Conservation (phyloP, 2,113 vertebrate species). For the Echinops telfairi region DNA sequence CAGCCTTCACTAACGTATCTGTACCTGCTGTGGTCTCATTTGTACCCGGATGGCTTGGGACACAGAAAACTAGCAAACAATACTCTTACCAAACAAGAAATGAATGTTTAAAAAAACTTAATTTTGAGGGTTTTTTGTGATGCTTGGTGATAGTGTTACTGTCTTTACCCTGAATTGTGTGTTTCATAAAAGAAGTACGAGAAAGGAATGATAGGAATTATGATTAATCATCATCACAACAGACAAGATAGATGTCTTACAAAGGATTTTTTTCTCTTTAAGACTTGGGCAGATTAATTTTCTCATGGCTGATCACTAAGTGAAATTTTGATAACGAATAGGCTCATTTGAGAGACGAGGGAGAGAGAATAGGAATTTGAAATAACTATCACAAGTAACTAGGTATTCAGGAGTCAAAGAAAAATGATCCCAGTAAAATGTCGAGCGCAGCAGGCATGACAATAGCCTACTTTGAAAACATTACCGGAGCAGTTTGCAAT, state of each 20-base stretch:
- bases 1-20: too few relatives aligned
- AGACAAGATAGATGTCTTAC: not conserved
- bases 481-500: constrained; percentile 66
- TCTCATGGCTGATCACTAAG: not conserved
- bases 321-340: constrained; percentile 6
- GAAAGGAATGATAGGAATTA: constrained; percentile 23
- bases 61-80: not conserved
- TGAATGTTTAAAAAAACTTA: not conserved
- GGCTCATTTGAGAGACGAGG: not conserved
- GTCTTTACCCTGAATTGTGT: not conserved
- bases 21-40: too few relatives aligned
- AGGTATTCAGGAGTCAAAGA: constrained; percentile 67
- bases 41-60: not conserved
- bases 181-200: not conserved
- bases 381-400: constrained; percentile 58
- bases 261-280: not conserved
- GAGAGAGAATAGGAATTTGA: constrained; percentile 19
- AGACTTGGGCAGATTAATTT: not conserved
- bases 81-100: not conserved
- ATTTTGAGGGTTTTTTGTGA: not conserved
- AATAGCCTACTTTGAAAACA: constrained; percentile 58
- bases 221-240: not conserved
- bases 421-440: constrained; percentile 67
- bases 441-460: constrained; percentile 40
- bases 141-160: not conserved